phyloP scores from a whole-genome alignment of 2,797 vertebrate species.

The Manis crassicaudata region DNA sequence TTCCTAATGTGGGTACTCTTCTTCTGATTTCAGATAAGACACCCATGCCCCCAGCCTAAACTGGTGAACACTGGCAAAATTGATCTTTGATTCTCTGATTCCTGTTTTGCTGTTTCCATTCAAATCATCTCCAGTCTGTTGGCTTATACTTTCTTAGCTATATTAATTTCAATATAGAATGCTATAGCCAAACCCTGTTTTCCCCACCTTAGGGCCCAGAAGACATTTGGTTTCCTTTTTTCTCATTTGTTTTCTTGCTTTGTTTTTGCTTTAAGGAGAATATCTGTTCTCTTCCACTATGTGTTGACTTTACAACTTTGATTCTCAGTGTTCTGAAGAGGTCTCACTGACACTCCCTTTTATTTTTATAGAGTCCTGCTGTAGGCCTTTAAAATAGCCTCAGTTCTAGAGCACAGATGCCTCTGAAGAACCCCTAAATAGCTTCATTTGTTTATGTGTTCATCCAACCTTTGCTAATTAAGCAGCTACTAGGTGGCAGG shows the following conservation, averaged over 20 bases:
- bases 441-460: background rate
- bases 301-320: background rate
- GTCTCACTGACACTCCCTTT: background rate
- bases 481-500: background rate
- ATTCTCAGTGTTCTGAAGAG: background rate
- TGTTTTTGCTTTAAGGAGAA: constrained; percentile 5
- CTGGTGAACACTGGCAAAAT: background rate
- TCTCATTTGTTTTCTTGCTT: constrained; percentile 19
- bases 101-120: background rate
- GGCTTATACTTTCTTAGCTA: background rate
- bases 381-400: background rate
- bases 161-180: background rate
- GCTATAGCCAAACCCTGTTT: background rate
- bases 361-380: background rate
- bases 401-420: background rate
- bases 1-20: background rate
- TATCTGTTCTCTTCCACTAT: background rate
- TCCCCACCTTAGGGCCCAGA: background rate
- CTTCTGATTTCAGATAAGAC: background rate
- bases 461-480: background rate
- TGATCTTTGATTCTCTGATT: background rate
- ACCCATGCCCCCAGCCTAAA: background rate
- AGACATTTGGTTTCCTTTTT: background rate
- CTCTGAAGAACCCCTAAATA: background rate
- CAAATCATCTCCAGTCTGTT: background rate